These are phyloP conservation scores for Dendrocopos noguchii DNA, from an alignment of 2,113 vertebrate species.

Conservation along the genomic window DNA sequence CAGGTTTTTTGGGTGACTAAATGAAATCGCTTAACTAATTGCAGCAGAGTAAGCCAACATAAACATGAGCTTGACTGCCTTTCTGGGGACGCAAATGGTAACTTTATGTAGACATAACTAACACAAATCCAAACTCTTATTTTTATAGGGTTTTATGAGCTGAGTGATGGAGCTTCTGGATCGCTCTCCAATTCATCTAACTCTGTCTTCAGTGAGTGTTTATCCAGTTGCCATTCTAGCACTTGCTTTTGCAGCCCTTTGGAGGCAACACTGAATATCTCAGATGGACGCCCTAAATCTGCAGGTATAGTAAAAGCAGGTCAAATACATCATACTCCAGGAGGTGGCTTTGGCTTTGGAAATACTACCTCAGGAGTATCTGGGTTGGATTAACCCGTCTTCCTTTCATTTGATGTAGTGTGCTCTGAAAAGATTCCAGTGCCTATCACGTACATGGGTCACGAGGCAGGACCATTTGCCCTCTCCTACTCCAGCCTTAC, in stretches of 20 bases:
- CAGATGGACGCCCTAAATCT: conserved; percentile 86
- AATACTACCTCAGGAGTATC: conserved; percentile 49
- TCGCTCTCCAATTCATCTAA: conserved; percentile 97
- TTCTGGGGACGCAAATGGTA: conserved; percentile 18
- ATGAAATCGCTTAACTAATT: conserved; percentile 14
- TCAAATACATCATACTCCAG: conserved; percentile 40
- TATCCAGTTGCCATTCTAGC: conserved; percentile 92
- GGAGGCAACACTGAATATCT: conserved; percentile 85
- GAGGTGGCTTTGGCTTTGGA: conserved; percentile 60
- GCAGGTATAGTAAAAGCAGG: conserved; percentile 83
- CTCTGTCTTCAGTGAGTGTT: conserved; percentile 96
- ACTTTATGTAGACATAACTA: conserved; percentile 48
- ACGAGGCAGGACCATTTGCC: neutral
- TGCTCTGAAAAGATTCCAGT: conserved; percentile 41
- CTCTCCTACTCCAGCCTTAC: neutral
- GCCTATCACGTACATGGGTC: neutral
- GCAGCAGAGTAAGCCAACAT: conserved; percentile 4
- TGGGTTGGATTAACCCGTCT: conserved; percentile 61
- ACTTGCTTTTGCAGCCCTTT: conserved; percentile 90
- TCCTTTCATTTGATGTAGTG: conserved; percentile 6
- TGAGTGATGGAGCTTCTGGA: conserved; percentile 91
- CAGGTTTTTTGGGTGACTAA: conserved; percentile 1
- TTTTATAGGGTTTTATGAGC: conserved; percentile 92
- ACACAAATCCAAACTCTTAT: conserved; percentile 68
- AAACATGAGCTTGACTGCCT: conserved; percentile 32